These are phyloP conservation scores for Idris sp. DNA, from an alignment of 1,140 invertebrate species.

Conservation along the genomic window DNA sequence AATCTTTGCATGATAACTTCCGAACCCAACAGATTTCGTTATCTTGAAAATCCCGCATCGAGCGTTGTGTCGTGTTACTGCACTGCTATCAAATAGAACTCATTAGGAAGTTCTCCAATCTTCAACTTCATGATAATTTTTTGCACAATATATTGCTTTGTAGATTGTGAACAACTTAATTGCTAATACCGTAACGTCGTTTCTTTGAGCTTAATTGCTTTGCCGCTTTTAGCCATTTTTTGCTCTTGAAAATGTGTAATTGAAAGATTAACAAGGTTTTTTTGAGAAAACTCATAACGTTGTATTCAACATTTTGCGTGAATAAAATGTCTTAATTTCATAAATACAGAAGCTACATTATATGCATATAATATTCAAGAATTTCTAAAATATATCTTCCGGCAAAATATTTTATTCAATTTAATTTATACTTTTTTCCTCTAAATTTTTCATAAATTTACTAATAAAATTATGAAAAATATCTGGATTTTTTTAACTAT, in stretches of 20 bases:
- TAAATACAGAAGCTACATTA: too few relatives aligned
- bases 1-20: constrained; percentile 15
- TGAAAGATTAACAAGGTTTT: constrained; percentile 23
- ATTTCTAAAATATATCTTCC: too few relatives aligned
- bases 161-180: constrained; percentile 33
- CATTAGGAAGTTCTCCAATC: constrained; percentile 45
- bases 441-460: too few relatives aligned
- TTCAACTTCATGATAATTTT: constrained; percentile 49
- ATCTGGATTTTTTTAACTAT: too few relatives aligned
- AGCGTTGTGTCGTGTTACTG: constrained; percentile 3
- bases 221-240: constrained; percentile 4
- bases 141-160: constrained; percentile 26
- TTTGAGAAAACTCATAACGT: neutral
- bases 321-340: neutral
- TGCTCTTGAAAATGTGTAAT: neutral
- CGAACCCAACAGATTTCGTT: constrained; percentile 16
- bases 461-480: too few relatives aligned
- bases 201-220: constrained; percentile 25
- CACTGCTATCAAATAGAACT: constrained; percentile 35
- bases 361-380: too few relatives aligned
- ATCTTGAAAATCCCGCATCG: constrained; percentile 13
- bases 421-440: too few relatives aligned
- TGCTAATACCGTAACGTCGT: constrained; percentile 19
- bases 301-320: neutral
- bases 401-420: too few relatives aligned